Conservation (phyloP, 2,797 vertebrate genomes). For the Melanotaenia nigrans region DNA sequence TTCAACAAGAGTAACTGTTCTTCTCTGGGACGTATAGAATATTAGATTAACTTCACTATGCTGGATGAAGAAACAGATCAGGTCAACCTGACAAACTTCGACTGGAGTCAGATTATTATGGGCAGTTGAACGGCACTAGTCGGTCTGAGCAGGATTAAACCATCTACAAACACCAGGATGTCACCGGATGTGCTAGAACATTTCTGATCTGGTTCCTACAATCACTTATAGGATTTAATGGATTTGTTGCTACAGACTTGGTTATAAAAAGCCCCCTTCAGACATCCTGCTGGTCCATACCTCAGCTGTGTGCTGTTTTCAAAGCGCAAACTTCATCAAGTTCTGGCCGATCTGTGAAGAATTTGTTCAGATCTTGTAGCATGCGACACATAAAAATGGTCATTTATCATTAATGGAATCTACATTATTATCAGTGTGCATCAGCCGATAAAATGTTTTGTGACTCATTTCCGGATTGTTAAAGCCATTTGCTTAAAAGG, state of each 20-base stretch:
- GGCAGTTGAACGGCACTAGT: background rate
- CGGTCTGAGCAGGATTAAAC: background rate
- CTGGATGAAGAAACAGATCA: background rate
- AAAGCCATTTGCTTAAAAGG: background rate
- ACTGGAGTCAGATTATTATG: background rate
- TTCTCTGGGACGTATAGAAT: background rate
- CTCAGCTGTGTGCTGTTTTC: background rate
- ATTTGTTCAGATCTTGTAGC: background rate
- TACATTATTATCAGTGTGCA: background rate
- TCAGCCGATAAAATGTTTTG: background rate
- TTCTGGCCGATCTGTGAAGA: background rate
- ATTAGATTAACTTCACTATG: background rate
- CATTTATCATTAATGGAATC: background rate
- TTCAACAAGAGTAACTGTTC: background rate
- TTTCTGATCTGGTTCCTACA: background rate
- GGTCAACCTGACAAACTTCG: background rate
- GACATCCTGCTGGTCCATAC: background rate
- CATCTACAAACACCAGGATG: background rate
- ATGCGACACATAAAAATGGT: background rate
- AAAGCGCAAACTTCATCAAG: background rate
- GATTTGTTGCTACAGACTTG: background rate
- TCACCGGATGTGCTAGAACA: background rate
- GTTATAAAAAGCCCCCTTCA: background rate
- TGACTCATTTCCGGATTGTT: background rate
- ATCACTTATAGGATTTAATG: background rate